These are phyloP conservation scores for Pseudomyrmex sp. DNA, from an alignment of 1,140 invertebrate species.

Conservation along the genomic window DNA sequence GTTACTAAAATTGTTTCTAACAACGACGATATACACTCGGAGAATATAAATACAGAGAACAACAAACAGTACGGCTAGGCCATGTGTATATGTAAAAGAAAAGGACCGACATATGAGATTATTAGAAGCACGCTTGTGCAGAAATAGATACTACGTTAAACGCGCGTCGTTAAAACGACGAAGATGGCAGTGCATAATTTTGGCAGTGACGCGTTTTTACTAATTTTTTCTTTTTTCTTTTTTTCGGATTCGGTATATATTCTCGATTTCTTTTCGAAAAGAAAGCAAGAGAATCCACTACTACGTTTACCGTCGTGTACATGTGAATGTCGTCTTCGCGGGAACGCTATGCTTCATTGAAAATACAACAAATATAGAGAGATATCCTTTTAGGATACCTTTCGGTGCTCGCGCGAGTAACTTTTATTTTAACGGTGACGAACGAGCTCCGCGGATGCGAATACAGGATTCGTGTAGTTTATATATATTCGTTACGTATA, in stretches of 20 bases:
- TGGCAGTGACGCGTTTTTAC: constrained; percentile 76
- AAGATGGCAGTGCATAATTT: constrained; percentile 71
- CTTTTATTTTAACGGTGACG: not conserved
- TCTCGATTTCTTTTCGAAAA: not conserved
- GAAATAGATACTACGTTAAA: constrained; percentile 36
- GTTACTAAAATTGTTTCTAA: not conserved
- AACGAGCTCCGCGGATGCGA: constrained; percentile 7
- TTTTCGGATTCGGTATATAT: constrained; percentile 17
- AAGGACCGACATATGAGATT: constrained; percentile 22
- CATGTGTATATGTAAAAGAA: constrained; percentile 1
- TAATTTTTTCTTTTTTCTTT: constrained; percentile 3
- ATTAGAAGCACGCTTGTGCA: constrained; percentile 36
- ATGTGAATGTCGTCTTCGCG: constrained; percentile 17
- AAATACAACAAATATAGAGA: constrained; percentile 48
- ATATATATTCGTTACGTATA: constrained; percentile 43
- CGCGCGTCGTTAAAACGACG: constrained; percentile 35
- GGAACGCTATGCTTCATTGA: constrained; percentile 3
- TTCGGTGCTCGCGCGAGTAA: constrained; percentile 34
- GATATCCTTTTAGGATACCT: constrained; percentile 29
- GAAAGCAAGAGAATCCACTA: constrained; percentile 3
- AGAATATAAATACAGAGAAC: constrained; percentile 12
- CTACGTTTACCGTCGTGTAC: constrained; percentile 1
- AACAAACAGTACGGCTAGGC: constrained; percentile 27
- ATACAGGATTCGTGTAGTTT: constrained; percentile 24
- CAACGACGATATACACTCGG: constrained; percentile 23